Evolutionary conservation across 2,113 vertebrate genomes (phyloP).

Genomic region (Boleophthalmus pectinirostris): DNA sequence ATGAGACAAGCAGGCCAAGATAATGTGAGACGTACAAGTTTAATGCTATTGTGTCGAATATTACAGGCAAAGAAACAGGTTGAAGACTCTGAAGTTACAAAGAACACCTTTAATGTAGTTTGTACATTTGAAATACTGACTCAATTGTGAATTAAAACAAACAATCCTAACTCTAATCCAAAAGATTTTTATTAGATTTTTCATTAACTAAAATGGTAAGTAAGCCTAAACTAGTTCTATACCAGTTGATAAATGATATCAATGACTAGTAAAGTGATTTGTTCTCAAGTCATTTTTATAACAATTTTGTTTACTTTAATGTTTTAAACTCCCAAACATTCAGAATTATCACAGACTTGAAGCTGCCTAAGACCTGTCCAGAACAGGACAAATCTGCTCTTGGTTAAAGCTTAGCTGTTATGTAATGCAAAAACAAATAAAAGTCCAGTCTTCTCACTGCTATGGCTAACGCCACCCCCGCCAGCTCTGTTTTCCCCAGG

Average conservation of each 20-base stretch:
- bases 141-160: background rate
- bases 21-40: too few relatives aligned
- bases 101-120: background rate
- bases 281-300: too few relatives aligned
- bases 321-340: background rate
- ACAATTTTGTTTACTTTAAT: background rate
- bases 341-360: background rate
- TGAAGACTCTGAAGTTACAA: background rate
- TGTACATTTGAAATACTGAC: background rate
- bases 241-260: too few relatives aligned
- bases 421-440: constrained; percentile 2
- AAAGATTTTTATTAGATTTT: background rate
- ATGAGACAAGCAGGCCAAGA: too few relatives aligned
- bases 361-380: constrained; percentile 10
- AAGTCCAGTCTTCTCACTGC: constrained; percentile 69
- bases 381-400: background rate
- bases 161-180: too few relatives aligned
- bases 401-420: background rate
- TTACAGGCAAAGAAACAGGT: background rate
- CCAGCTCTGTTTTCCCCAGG: constrained; percentile 85
- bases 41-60: too few relatives aligned
- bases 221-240: background rate
- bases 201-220: background rate
- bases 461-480: constrained; percentile 80
- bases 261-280: too few relatives aligned